Conservation (phyloP, 1,140 invertebrate species). For the Centruroides sculpturatus region DNA sequence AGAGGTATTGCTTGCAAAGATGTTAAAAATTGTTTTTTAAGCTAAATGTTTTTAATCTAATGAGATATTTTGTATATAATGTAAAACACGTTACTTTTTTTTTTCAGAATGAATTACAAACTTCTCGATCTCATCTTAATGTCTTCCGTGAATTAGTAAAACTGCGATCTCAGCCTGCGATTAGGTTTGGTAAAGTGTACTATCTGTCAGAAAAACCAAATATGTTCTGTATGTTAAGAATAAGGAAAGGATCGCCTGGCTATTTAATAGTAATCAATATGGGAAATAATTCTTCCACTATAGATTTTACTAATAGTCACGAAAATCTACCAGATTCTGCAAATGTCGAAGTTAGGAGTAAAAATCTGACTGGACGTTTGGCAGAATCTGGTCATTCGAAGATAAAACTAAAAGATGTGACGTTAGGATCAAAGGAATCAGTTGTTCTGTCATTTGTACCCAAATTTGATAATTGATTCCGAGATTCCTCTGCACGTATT, state of each 20-base stretch:
- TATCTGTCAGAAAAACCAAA: constrained; percentile 12
- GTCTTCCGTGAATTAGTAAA: constrained; percentile 23
- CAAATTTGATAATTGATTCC: constrained; percentile 1
- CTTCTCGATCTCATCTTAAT: constrained; percentile 23
- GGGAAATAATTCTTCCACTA: background rate
- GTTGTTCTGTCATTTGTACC: constrained; percentile 20
- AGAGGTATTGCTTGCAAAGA: constrained; percentile 11
- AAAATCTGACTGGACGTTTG: constrained; percentile 1
- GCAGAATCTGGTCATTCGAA: constrained; percentile 12
- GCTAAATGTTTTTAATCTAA: too few relatives aligned
- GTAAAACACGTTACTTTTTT: too few relatives aligned
- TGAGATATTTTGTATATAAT: too few relatives aligned
- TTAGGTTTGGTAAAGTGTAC: constrained; percentile 26
- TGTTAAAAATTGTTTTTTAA: too few relatives aligned
- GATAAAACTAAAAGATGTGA: constrained; percentile 11
- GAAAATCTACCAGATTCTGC: constrained; percentile 21
- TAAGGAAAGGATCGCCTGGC: constrained; percentile 51
- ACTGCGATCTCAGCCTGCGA: constrained; percentile 25
- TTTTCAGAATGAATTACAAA: background rate
- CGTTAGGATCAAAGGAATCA: constrained; percentile 15
- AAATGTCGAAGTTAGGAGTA: constrained; percentile 15
- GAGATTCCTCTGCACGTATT: background rate
- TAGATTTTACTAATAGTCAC: constrained; percentile 12
- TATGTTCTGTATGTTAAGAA: constrained; percentile 28
- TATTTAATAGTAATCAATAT: constrained; percentile 38